These are phyloP conservation scores for Drosophila kambysellisi DNA, from an alignment of 2,888 invertebrate genomes.

Conservation along the genomic window DNA sequence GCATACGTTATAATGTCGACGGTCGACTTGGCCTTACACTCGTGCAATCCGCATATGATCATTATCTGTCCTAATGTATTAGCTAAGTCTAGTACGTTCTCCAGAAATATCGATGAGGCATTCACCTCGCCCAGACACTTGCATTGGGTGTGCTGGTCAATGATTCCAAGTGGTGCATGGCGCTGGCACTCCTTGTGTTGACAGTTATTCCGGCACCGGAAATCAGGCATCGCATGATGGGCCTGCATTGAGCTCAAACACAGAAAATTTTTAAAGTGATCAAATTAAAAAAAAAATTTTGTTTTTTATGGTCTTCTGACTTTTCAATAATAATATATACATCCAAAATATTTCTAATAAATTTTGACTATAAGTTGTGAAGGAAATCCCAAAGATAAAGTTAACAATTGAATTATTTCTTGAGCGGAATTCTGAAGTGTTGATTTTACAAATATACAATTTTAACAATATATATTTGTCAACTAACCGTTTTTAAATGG, in stretches of 20 bases:
- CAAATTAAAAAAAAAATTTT: not conserved
- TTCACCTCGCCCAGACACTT: slow-evolving; percentile 75
- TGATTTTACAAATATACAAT: not conserved
- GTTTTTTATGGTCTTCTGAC: slow-evolving; percentile 5
- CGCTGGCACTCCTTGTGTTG: slow-evolving; percentile 81
- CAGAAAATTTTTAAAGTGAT: not conserved
- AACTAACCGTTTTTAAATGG: too few relatives aligned
- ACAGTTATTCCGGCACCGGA: slow-evolving; percentile 78
- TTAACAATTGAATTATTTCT: not conserved
- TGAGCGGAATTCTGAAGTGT: not conserved
- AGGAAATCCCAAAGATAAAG: slow-evolving; percentile 1
- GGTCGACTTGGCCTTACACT: slow-evolving; percentile 83
- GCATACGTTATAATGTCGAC: slow-evolving; percentile 81
- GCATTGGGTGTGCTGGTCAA: slow-evolving; percentile 76
- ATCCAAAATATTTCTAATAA: slow-evolving; percentile 41
- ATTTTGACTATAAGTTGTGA: slow-evolving; percentile 14
- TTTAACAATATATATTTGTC: not conserved
- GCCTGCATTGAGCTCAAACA: slow-evolving; percentile 65
- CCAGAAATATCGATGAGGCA: slow-evolving; percentile 82
- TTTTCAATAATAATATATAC: slow-evolving; percentile 30
- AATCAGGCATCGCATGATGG: slow-evolving; percentile 79
- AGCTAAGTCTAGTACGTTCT: slow-evolving; percentile 81
- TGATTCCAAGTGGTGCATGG: slow-evolving; percentile 76
- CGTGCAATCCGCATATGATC: slow-evolving; percentile 83
- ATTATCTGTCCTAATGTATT: slow-evolving; percentile 82